Base-by-base conservation (phyloP, 23 tunicate species). In the Clavelina lepadiformis region DNA sequence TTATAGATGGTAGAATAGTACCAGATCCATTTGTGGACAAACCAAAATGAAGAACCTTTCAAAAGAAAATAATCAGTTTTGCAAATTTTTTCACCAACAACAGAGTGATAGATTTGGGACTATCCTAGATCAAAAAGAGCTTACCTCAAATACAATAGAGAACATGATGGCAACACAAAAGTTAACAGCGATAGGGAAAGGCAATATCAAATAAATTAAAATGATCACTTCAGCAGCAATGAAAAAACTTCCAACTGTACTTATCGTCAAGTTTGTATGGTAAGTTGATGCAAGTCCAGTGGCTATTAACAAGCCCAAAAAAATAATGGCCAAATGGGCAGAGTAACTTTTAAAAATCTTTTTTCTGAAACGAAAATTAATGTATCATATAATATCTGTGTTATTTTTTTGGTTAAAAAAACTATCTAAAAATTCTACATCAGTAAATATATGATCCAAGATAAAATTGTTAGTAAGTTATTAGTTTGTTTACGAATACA, bases 91-190 rank as follows among this genome's bases (percentile, higher is more conserved):
- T 41, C 11, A 11, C 49, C 49, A 41, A 41, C 13, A 41, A 41
- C 13, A 41, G 49, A 11, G 49, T 41, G 49, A 11, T 41, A 41
- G 11, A 15, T 15, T 41, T 41, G 11, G 15, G 15, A 41, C 49
- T 41, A 41, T n/a, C 11, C 41, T 60, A 60, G n/a, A 28, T 7
- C 13, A 6, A 8, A 8, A 29, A 0, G 60, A 18, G 31, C 46
- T 30, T 70, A 84, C 93, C 93, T 84, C 93, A 54, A 54, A 68
- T 20, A 69, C 58, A 33, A 77, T 71, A 6, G 95, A 86, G 58
- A 72, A 71, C 26, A 58, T 46, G 58, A 59, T 66, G 38, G 78
- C 85, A 57, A 55, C 22, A 29, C 61, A 51, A 30, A 72, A 64
- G 26, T 29, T 38, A 35, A 86, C 8, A 5, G 82, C 80, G 65